Evolutionary conservation across 2,888 invertebrate species (phyloP).

Genomic region (Scelioninae gen. 1): DNA sequence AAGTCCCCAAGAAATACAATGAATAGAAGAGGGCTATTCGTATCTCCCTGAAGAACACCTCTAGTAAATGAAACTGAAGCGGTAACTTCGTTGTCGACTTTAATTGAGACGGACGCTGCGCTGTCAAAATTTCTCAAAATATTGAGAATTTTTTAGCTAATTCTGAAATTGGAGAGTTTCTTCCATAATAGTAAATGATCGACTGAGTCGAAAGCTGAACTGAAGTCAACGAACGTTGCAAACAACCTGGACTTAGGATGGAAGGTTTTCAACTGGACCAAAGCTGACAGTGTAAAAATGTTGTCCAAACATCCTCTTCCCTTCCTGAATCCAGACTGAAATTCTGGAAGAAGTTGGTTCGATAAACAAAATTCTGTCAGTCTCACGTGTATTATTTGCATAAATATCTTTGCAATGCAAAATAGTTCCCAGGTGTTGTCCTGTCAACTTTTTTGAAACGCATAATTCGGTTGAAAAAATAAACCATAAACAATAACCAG

Average conservation of each 20-base stretch:
- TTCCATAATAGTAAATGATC: background rate
- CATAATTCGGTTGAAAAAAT: background rate
- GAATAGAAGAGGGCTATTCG: background rate
- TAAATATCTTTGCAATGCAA: background rate
- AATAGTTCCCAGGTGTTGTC: background rate
- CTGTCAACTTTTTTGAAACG: background rate
- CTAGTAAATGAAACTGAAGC: background rate
- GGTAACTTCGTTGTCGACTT: background rate
- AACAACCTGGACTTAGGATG: background rate
- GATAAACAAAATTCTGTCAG: background rate
- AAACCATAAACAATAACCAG: background rate
- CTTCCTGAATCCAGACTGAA: background rate
- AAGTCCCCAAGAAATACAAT: background rate
- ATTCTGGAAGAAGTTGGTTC: background rate
- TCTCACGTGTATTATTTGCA: background rate
- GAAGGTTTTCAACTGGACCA: background rate
- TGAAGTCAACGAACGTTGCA: background rate
- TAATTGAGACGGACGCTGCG: background rate
- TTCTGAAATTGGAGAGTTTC: background rate
- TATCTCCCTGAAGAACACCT: background rate
- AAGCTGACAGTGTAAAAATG: background rate
- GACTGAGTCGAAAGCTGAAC: background rate
- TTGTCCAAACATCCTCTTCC: background rate
- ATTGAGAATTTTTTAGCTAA: background rate
- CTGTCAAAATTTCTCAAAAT: background rate